Conservation (phyloP, 2,113 vertebrate genomes). For the Himantopus leucocephalus region DNA sequence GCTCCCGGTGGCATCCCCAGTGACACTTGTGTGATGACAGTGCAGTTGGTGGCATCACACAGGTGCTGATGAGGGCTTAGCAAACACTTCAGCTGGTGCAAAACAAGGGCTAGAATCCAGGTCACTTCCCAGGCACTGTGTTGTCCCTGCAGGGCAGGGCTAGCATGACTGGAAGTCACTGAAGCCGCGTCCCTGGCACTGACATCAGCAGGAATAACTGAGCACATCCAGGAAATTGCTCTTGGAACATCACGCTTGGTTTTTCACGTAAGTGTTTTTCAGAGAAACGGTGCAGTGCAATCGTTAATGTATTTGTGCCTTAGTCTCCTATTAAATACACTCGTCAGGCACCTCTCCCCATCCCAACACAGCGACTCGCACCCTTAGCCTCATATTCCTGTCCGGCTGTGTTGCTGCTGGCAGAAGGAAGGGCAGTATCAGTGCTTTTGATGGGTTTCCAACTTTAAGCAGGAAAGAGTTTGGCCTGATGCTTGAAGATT, state of each 20-base stretch:
- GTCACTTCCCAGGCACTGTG: not conserved
- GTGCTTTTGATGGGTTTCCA: constrained; percentile 19
- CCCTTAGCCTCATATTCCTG: not conserved
- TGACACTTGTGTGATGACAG: not conserved
- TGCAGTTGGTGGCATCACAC: not conserved
- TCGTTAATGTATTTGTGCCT: not conserved
- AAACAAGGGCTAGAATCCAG: constrained; percentile 22
- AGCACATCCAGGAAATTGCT: not conserved
- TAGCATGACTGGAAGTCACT: not conserved
- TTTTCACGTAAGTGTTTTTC: not conserved
- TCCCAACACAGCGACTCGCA: not conserved
- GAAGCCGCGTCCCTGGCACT: not conserved
- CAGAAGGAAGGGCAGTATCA: not conserved
- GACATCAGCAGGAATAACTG: not conserved
- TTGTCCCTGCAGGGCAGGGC: constrained; percentile 2
- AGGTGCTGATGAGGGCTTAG: not conserved
- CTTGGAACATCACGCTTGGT: not conserved
- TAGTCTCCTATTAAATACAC: not conserved
- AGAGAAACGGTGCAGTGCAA: not conserved
- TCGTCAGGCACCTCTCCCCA: not conserved
- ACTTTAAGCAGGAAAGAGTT: not conserved
- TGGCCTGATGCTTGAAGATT: not conserved
- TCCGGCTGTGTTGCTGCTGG: not conserved
- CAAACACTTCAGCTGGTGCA: not conserved
- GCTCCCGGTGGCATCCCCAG: fast-evolving